A percentile compares a stretch with the other conserved stretches of the same genome.
phyloP scores from a whole-genome alignment of 2,113 vertebrate genomes.

The Lycaon pictus region DNA sequence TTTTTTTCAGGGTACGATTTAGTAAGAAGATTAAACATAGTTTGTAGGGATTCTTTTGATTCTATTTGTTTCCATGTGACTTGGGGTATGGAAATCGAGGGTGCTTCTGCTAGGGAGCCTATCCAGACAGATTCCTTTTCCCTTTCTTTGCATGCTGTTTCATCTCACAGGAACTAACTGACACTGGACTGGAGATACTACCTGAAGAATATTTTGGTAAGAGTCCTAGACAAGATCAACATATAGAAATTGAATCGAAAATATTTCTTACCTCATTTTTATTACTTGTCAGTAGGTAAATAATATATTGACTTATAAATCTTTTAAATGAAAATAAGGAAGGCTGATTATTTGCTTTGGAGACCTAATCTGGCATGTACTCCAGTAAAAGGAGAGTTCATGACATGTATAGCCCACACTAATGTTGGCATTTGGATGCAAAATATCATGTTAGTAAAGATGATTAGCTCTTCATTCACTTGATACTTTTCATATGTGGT shows the following conservation, averaged over 20 bases:
- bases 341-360: background rate
- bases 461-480: background rate
- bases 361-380: fast-evolving
- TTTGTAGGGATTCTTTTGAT: background rate
- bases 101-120: background rate
- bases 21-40: background rate
- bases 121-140: background rate
- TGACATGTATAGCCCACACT: background rate
- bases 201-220: background rate
- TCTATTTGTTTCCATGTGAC: background rate
- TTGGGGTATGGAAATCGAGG: background rate
- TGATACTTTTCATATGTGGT: background rate
- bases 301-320: background rate
- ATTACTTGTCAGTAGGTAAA: background rate
- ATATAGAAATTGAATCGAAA: background rate
- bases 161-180: background rate
- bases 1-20: background rate
- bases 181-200: background rate
- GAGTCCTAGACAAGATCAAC: background rate
- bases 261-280: background rate
- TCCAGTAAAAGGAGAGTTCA: background rate
- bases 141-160: background rate
- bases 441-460: background rate
- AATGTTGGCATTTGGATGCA: background rate
- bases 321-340: background rate